Conservation (phyloP, 1,140 invertebrate genomes). For the Hyles vespertilio region DNA sequence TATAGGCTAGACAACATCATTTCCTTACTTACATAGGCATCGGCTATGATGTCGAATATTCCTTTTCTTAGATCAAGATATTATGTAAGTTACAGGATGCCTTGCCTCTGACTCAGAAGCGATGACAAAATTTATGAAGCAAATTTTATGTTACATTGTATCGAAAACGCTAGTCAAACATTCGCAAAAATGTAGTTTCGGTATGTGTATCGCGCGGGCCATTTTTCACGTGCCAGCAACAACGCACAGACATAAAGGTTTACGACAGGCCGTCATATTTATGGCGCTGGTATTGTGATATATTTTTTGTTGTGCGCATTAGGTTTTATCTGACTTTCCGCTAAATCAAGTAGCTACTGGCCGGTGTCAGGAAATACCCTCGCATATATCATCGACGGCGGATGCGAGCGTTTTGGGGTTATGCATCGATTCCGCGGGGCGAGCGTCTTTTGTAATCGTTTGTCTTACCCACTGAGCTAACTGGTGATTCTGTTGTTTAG, state of each 20-base stretch:
- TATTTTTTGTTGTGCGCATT: constrained; percentile 75
- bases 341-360: constrained; percentile 76
- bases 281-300: constrained; percentile 70
- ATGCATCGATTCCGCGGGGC: constrained; percentile 54
- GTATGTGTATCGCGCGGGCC: constrained; percentile 59
- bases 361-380: constrained; percentile 71
- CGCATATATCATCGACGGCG: constrained; percentile 65
- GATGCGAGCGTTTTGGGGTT: constrained; percentile 68
- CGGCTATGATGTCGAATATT: too few relatives aligned
- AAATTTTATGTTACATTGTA: constrained; percentile 16
- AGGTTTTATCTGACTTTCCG: constrained; percentile 75
- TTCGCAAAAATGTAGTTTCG: constrained; percentile 57
- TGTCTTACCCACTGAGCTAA: constrained; percentile 51
- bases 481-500: constrained; percentile 30
- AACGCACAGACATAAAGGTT: constrained; percentile 72
- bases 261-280: constrained; percentile 74
- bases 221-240: constrained; percentile 71
- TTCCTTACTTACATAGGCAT: too few relatives aligned
- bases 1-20: too few relatives aligned
- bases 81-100: too few relatives aligned
- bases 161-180: constrained; percentile 32
- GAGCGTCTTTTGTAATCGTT: constrained; percentile 33
- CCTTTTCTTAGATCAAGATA: too few relatives aligned
- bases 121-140: constrained; percentile 9
- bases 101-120: neutral